A percentile compares a stretch with the other conserved stretches of the same genome.
Evolutionary conservation across 2,888 invertebrate genomes (phyloP).

Genomic region (Himalopsyche tibetana): DNA sequence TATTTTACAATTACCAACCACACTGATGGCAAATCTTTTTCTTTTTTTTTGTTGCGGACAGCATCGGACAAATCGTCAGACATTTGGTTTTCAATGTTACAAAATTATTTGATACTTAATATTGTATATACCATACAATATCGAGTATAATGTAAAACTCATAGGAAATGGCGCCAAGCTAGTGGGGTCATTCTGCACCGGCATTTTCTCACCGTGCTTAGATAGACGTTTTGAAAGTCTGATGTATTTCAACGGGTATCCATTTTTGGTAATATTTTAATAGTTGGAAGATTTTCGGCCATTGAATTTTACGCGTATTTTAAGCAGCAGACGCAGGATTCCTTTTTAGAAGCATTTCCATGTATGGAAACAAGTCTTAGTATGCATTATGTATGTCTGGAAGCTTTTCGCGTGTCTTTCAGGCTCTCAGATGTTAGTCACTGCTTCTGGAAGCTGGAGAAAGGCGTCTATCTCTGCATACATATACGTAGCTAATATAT

Average conservation of each 20-base stretch:
- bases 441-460: not conserved
- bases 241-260: not conserved
- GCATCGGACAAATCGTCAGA: no score
- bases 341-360: constrained; percentile 28
- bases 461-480: not conserved
- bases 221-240: no score
- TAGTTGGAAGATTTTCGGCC: not conserved
- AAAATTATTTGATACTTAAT: no score
- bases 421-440: not conserved
- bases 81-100: no score
- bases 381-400: constrained; percentile 27
- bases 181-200: no score
- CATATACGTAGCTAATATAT: not conserved
- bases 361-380: constrained; percentile 15
- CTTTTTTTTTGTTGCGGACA: no score
- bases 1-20: no score
- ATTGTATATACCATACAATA: no score
- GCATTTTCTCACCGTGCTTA: no score
- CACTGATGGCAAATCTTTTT: no score
- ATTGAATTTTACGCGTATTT: constrained; percentile 20
- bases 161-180: no score
- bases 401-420: constrained; percentile 1
- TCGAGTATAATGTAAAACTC: no score
- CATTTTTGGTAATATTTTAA: not conserved
- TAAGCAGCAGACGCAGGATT: not conserved